Conservation (phyloP, 2,797 vertebrate species). For the Cetoscarus ocellatus region DNA sequence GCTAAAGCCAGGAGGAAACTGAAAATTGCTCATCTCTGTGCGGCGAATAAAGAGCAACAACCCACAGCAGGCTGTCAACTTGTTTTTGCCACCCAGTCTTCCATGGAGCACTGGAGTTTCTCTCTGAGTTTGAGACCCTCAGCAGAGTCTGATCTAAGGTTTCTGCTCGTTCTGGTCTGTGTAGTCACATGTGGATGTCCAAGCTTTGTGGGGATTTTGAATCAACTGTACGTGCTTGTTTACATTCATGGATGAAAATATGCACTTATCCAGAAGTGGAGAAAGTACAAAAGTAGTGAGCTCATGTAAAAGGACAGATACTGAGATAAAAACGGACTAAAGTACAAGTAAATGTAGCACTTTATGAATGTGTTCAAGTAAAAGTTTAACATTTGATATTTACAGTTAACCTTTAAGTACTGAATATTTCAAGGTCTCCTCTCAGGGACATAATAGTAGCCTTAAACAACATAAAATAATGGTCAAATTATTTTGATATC, state of each 20-base stretch:
- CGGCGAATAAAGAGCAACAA: slow-evolving; percentile 68
- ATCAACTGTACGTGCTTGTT: slow-evolving; percentile 9
- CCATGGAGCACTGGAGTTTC: slow-evolving; percentile 43
- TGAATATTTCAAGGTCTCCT: too few species aligned
- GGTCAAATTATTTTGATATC: too few species aligned
- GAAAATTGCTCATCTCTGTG: slow-evolving; percentile 72
- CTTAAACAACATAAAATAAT: too few species aligned
- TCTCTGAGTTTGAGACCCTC: slow-evolving; percentile 49
- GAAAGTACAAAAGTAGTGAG: too few species aligned
- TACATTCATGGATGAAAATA: neutral
- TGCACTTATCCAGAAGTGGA: too few species aligned
- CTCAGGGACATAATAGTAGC: too few species aligned
- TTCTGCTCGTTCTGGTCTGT: slow-evolving; percentile 19
- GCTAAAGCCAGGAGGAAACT: slow-evolving; percentile 68
- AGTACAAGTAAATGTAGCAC: too few species aligned
- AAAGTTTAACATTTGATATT: too few species aligned
- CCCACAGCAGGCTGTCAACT: slow-evolving; percentile 68
- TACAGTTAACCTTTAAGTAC: too few species aligned
- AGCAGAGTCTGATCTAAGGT: slow-evolving; percentile 52
- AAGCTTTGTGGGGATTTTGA: slow-evolving; percentile 9
- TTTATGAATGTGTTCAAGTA: too few species aligned
- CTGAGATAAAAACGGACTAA: too few species aligned
- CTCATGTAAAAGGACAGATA: too few species aligned
- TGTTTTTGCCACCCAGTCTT: slow-evolving; percentile 71
- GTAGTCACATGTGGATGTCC: slow-evolving; percentile 9